Evolutionary conservation across 2,113 vertebrate species (phyloP).

Genomic region (Pteruthius melanotis): DNA sequence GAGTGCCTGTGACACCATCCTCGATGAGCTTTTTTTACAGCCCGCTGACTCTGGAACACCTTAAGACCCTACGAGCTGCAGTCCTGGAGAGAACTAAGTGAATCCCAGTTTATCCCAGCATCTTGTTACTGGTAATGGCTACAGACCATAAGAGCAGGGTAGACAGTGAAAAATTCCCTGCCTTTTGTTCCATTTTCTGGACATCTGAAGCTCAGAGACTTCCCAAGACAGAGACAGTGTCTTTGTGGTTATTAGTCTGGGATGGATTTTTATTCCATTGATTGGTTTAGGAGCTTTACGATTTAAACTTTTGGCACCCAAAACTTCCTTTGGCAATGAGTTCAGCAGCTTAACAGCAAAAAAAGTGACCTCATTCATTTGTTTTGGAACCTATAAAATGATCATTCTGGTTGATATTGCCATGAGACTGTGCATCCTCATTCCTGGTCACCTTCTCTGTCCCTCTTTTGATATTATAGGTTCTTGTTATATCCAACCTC

Average conservation of each 20-base stretch:
- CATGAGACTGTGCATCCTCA: background rate
- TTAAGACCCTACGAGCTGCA: background rate
- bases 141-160: background rate
- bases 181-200: background rate
- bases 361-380: background rate
- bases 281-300: background rate
- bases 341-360: background rate
- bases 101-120: background rate
- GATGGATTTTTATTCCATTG: background rate
- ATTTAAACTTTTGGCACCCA: background rate
- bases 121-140: background rate
- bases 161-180: background rate
- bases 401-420: background rate
- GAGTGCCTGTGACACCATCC: background rate
- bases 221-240: background rate
- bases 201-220: background rate
- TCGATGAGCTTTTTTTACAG: accelerated
- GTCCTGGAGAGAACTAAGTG: background rate
- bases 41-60: background rate
- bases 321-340: background rate
- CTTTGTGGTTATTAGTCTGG: background rate
- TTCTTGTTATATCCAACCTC: background rate
- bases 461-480: background rate
- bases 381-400: background rate
- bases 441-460: background rate